A percentile compares a stretch with the other conserved stretches of the same genome.
phyloP scores from a whole-genome alignment of 2,113 vertebrate genomes.

The Acinonyx jubatus region DNA sequence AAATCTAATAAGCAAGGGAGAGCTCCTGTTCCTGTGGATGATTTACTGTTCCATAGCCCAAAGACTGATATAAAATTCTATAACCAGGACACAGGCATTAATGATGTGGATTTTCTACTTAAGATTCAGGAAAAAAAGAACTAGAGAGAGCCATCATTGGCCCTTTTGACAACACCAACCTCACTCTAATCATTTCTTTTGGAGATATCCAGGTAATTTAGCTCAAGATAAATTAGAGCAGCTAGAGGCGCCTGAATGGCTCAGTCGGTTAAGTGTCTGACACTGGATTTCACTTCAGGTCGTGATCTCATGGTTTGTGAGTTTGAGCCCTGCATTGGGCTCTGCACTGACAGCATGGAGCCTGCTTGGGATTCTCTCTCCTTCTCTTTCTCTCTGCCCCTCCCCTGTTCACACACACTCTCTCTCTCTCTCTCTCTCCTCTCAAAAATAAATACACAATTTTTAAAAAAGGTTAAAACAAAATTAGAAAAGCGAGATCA shows the following conservation, averaged over 20 bases:
- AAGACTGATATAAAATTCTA: conserved; percentile 10
- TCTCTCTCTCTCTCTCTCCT: too few relatives aligned
- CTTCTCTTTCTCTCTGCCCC: too few relatives aligned
- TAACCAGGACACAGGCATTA: conserved; percentile 14
- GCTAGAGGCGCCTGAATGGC: too few relatives aligned
- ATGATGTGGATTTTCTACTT: not conserved
- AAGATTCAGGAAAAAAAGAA: not conserved
- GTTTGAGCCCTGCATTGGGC: too few relatives aligned
- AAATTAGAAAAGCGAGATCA: conserved; percentile 48
- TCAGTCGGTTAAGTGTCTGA: too few relatives aligned
- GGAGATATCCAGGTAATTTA: not conserved
- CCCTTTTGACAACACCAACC: not conserved
- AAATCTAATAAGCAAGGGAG: not conserved
- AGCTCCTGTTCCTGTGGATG: not conserved
- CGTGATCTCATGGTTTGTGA: too few relatives aligned
- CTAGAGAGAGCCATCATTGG: not conserved
- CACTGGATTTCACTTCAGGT: too few relatives aligned
- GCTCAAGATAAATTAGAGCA: conserved; percentile 43
- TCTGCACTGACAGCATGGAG: too few relatives aligned
- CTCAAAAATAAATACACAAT: too few relatives aligned
- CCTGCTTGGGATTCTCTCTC: too few relatives aligned
- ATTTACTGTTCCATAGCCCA: not conserved
- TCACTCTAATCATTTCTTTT: conserved; percentile 25
- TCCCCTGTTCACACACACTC: too few relatives aligned
- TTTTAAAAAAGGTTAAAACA: too few relatives aligned